Base-by-base conservation (phyloP, 2,888 invertebrate genomes). In the Phanerotoma sp. region DNA sequence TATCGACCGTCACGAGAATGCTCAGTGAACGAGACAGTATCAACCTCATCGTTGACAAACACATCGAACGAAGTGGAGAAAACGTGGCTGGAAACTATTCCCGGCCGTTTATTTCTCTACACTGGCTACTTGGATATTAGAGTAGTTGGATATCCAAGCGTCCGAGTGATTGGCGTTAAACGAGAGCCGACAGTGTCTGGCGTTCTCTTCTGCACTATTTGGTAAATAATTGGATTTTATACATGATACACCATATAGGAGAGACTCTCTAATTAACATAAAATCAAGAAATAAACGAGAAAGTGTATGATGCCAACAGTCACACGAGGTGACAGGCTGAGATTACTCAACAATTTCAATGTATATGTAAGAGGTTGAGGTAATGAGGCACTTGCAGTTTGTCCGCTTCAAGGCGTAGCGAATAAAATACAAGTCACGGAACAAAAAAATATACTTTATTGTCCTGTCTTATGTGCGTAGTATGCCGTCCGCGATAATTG, bases 101-200 rank as follows among this genome's bases (percentile, higher is more conserved):
- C 72, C 20, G 68, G 69, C 65, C 72, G 63, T 64, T 70, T 74
- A 63, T 74, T 73, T 67, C 70, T 74, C 60, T 73, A 72, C 62
- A 71, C 72, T 57, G 73, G 71, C 60, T 72, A 74, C 71, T 68
- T 74, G 65, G 74, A 74, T 60, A 66, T 69, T 52, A 66, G 74
- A 66, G 68, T 74, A 45, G 61, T 67, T 61, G 67, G 70, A 57
- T 74, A 74, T 64, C 74, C 74, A 41, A 71, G 72, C 63, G 67
- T 74, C 62, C 69, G 74, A 63, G 74, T 74, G 70, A 74, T 74
- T 67, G 74, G 70, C 69, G 74, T 74, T 67, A 74, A 73, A 66
- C 72, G 70, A 59, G 73, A 68, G 65, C 66, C 68, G 54, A 62
- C 69, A 37, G 63, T 69, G 62, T 68, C 67, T 51, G 55, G 58